phyloP scores from a whole-genome alignment of 2,888 invertebrate genomes.

The Disparrhopalites patrizii region DNA sequence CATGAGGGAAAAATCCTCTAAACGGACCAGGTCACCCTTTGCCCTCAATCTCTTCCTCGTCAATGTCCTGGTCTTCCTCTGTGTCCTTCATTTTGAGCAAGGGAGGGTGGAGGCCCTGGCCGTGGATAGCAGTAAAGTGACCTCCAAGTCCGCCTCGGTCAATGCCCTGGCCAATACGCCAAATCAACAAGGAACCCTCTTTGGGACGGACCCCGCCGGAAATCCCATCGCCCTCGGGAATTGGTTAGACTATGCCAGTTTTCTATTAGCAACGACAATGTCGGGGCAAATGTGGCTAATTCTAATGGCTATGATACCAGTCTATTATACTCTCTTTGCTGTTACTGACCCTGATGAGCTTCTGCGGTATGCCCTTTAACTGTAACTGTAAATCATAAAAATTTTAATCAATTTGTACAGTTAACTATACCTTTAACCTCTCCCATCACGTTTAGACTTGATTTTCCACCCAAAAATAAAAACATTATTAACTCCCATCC shows the following conservation, averaged over 20 bases:
- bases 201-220: conserved; percentile 42
- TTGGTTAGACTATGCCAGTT: conserved; percentile 46
- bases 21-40: not conserved
- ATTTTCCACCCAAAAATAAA: not conserved
- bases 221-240: conserved; percentile 41
- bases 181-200: conserved; percentile 31
- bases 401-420: no score
- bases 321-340: conserved; percentile 47
- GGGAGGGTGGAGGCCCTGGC: not conserved
- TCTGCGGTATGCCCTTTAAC: conserved; percentile 37
- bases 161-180: not conserved
- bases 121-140: conserved; percentile 8
- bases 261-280: conserved; percentile 39
- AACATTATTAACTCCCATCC: no score
- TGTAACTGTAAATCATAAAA: no score
- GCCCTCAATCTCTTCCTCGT: conserved; percentile 4
- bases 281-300: conserved; percentile 41
- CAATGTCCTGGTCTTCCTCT: conserved; percentile 10
- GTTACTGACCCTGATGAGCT: conserved; percentile 46
- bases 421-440: no score
- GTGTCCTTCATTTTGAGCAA: not conserved
- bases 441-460: no score
- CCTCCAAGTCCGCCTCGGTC: not conserved
- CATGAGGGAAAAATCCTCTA: not conserved
- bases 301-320: conserved; percentile 36